Evolutionary conservation across 2,113 vertebrate genomes (phyloP).

Genomic region (Egretta garzetta): DNA sequence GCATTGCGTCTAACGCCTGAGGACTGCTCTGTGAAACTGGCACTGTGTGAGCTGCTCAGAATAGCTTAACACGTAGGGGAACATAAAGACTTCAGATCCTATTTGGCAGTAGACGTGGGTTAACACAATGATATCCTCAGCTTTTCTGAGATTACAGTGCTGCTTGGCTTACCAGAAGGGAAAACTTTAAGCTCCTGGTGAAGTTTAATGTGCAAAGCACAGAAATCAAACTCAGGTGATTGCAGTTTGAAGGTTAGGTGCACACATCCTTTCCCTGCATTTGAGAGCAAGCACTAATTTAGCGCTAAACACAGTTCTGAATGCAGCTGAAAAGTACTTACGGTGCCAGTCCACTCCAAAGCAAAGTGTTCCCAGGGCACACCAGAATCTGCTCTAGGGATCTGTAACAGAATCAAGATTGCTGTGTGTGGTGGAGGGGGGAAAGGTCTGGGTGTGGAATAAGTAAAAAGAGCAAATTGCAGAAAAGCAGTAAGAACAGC

Average conservation of each 20-base stretch:
- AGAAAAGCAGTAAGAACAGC: neutral
- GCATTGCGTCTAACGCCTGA: neutral
- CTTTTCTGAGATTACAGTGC: neutral
- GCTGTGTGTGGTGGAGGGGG: rapidly evolving
- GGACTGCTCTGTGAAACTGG: neutral
- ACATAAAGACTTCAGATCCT: neutral
- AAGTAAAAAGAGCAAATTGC: neutral
- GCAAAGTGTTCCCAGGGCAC: rapidly evolving
- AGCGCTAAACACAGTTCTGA: neutral
- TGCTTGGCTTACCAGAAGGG: neutral
- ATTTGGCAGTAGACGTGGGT: neutral
- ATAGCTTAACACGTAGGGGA: neutral
- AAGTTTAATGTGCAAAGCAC: neutral
- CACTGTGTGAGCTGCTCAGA: neutral
- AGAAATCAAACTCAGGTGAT: neutral
- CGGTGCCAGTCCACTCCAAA: rapidly evolving
- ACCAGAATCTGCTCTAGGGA: neutral
- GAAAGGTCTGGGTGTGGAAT: neutral
- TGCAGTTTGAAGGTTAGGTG: neutral
- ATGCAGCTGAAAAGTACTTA: neutral
- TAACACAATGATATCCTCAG: neutral
- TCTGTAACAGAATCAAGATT: neutral
- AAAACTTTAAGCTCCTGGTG: neutral
- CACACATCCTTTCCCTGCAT: neutral
- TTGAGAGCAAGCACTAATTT: neutral